These are phyloP conservation scores for Drosophila aff. DNA, from an alignment of 1,140 invertebrate species.

Conservation along the genomic window DNA sequence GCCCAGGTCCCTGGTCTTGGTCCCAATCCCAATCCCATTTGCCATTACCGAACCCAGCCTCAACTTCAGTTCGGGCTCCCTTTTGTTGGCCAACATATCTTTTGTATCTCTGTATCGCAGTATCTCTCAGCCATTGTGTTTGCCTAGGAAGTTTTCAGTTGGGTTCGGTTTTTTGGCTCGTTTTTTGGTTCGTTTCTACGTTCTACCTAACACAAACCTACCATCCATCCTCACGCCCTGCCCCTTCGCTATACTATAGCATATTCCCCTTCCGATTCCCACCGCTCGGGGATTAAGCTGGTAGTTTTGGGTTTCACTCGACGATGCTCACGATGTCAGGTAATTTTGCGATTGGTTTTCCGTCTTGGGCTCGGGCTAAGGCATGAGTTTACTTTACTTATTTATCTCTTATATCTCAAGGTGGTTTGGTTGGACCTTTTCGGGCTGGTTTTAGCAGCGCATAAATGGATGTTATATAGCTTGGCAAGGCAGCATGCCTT, in stretches of 20 bases:
- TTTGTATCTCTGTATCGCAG: conserved; percentile 64
- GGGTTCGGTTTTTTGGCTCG: conserved; percentile 44
- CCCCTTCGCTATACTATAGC: conserved; percentile 17
- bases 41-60: conserved; percentile 19
- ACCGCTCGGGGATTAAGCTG: conserved; percentile 42
- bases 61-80: conserved; percentile 33
- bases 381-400: conserved; percentile 50
- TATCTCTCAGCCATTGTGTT: conserved; percentile 50
- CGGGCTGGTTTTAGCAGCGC: conserved; percentile 33
- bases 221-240: conserved; percentile 1
- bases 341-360: conserved; percentile 72
- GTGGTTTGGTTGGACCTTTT: conserved; percentile 57
- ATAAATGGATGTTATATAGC: conserved; percentile 51
- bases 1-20: conserved; percentile 3
- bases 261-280: conserved; percentile 14
- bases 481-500: conserved; percentile 17
- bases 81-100: conserved; percentile 57
- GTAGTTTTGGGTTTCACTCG: conserved; percentile 63
- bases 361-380: conserved; percentile 37
- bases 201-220: conserved; percentile 35
- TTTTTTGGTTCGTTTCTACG: conserved; percentile 41
- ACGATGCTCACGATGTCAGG: conserved; percentile 48
- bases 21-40: conserved; percentile 31
- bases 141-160: conserved; percentile 44
- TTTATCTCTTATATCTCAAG: conserved; percentile 61